A percentile compares a stretch with the other conserved stretches of the same genome.
These are phyloP conservation scores for Caenorhabditis zanzibari DNA, from an alignment of 2,888 invertebrate genomes.

Conservation along the genomic window DNA sequence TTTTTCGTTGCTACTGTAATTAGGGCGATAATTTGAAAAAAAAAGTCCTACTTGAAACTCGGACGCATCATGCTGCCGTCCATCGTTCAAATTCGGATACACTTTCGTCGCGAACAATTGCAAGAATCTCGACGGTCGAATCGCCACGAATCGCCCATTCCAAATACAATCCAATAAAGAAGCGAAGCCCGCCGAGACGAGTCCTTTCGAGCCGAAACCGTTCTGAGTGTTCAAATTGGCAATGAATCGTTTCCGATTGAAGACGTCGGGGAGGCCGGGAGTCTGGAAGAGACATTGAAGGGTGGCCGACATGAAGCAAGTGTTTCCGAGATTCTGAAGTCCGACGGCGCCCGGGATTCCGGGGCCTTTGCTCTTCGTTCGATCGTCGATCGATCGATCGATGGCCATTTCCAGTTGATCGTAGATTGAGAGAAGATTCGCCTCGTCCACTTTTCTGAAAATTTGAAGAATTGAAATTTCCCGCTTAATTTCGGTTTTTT, in stretches of 20 bases:
- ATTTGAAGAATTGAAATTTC: not conserved
- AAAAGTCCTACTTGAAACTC: too few relatives aligned
- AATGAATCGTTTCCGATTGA: slow-evolving; percentile 70
- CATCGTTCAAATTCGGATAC: slow-evolving; percentile 73
- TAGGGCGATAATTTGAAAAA: too few relatives aligned
- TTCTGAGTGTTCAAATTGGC: slow-evolving; percentile 72
- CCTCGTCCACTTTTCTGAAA: slow-evolving; percentile 46
- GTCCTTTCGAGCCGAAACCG: slow-evolving; percentile 76
- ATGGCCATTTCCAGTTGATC: slow-evolving; percentile 49
- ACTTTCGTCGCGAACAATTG: slow-evolving; percentile 69
- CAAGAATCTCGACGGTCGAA: slow-evolving; percentile 78
- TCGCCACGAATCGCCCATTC: slow-evolving; percentile 74
- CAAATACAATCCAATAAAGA: slow-evolving; percentile 78
- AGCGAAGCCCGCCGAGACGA: slow-evolving; percentile 78
- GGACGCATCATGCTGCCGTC: slow-evolving; percentile 86
- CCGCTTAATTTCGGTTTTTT: not conserved
- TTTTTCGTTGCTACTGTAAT: too few relatives aligned
- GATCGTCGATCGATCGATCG: slow-evolving; percentile 8
- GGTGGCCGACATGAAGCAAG: slow-evolving; percentile 84
- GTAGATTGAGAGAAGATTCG: slow-evolving; percentile 35
- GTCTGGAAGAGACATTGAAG: slow-evolving; percentile 81
- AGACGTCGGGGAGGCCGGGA: slow-evolving; percentile 71
- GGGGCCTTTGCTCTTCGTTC: not conserved
- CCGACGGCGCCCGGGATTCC: slow-evolving; percentile 75
- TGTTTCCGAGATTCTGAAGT: slow-evolving; percentile 86